Base-by-base conservation (phyloP, 2,797 vertebrate species). In the Gymnoscopelus braueri region DNA sequence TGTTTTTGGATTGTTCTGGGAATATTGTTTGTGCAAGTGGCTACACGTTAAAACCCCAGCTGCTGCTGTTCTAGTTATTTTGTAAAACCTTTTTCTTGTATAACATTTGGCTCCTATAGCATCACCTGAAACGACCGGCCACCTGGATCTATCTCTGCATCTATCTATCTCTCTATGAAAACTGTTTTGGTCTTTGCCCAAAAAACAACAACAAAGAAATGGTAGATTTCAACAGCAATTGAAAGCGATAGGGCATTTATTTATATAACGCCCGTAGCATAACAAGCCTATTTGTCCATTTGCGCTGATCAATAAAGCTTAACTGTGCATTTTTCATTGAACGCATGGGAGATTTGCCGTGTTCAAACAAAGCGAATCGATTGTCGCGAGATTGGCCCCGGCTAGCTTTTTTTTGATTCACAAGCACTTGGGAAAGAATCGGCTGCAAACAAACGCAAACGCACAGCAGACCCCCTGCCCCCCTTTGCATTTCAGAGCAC, bases 281-380 rank as follows among this genome's bases (percentile, higher is more conserved):
- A 69, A 63, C 65, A 77, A 70, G 0, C 1, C 57, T 32, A 23
- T 79, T 79, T 78, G 59, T 79, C 63, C 54, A 24, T 68, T 69
- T 39, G 35, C 48, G 29, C 5, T 0, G 2, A 85, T 88, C 81
- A 69, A 87, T 84, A 82, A 52, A 67, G 55, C 71, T 64, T 68
- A 77, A 81, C 67, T 67, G 49, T 70, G 62, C 63, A 64, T 79
- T 82, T 81, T 78, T 76, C 70, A 71, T 68, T 39, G 56, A 65
- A 55, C 1, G 8, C 69, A 61, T 52, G 15, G 57, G 53, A 63
- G 65, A 74, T 77, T 75, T 24, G 63, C 65, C 48, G 54, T 70
- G 65, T 82, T 87, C 67, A 83, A 79, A 86, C 65, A 82, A 79
- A 74, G 65, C 24, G 59, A 44, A 85, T 84, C 50, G 63, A 81